Percentiles rank a stretch among this genome's conserved stretches.
phyloP scores from a whole-genome alignment of 1,140 invertebrate genomes.

The Centruroides vittatus region DNA sequence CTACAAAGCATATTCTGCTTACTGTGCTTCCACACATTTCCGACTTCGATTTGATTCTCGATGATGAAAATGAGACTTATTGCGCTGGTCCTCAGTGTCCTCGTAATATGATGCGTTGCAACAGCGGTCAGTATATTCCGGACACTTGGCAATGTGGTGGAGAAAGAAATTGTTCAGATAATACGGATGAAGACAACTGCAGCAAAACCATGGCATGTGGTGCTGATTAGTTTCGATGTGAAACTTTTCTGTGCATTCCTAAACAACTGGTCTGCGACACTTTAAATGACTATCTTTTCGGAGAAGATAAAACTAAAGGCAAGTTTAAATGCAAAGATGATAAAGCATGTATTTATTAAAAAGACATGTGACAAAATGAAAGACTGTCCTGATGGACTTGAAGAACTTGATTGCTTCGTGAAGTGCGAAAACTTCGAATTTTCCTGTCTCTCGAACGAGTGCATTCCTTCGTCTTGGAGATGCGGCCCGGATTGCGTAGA shows the following conservation, averaged over 20 bases:
- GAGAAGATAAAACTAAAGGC: slow-evolving; percentile 31
- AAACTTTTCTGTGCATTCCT: background rate
- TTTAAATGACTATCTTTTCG: slow-evolving; percentile 38
- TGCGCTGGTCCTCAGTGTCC: no score
- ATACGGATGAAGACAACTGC: slow-evolving; percentile 32
- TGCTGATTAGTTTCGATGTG: slow-evolving; percentile 20
- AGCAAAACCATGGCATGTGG: slow-evolving; percentile 29
- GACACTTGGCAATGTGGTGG: slow-evolving; percentile 18
- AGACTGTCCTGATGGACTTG: slow-evolving; percentile 68
- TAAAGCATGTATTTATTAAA: slow-evolving; percentile 35
- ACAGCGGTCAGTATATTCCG: slow-evolving; percentile 26
- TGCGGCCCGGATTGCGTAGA: slow-evolving; percentile 41
- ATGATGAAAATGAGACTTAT: no score
- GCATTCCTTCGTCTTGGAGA: slow-evolving; percentile 26
- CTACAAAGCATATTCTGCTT: no score
- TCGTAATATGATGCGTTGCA: slow-evolving; percentile 37
- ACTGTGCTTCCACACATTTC: no score
- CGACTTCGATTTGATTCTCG: no score
- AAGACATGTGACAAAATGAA: slow-evolving; percentile 67
- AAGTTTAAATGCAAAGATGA: slow-evolving; percentile 22
- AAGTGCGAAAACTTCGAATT: slow-evolving; percentile 3
- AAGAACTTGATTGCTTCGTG: slow-evolving; percentile 39
- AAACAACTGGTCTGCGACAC: slow-evolving; percentile 35
- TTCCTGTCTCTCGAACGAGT: slow-evolving; percentile 13
- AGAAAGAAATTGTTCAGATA: slow-evolving; percentile 29